Conservation (phyloP, 2,797 vertebrate genomes). For the Dallia pectoralis region DNA sequence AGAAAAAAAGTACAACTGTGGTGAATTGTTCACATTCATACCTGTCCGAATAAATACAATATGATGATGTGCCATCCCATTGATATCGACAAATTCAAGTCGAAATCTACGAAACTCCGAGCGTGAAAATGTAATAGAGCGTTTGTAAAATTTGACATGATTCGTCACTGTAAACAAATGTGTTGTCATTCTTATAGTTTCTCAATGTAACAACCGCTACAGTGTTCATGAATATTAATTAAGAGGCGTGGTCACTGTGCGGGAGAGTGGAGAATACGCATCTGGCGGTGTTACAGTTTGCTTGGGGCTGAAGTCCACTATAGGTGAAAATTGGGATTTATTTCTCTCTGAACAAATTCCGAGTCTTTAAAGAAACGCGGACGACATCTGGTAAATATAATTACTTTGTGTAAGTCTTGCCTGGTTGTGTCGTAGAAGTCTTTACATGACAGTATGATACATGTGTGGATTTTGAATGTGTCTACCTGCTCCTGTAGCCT, state of each 20-base stretch:
- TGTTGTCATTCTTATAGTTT: background rate
- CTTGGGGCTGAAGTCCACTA: conserved; percentile 1
- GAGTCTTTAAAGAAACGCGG: background rate
- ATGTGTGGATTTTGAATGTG: background rate
- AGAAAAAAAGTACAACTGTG: background rate
- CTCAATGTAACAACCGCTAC: background rate
- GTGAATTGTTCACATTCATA: background rate
- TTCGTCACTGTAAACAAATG: background rate
- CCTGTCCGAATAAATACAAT: background rate
- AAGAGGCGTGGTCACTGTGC: conserved; percentile 5
- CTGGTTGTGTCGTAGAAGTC: background rate
- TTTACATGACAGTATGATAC: background rate
- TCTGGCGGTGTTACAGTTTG: background rate
- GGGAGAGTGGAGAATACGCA: background rate
- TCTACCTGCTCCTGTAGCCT: background rate
- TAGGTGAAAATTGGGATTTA: background rate
- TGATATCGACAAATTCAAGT: background rate
- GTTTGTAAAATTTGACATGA: background rate
- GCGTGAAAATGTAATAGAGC: background rate
- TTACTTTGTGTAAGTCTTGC: background rate
- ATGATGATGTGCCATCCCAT: background rate
- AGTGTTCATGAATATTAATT: background rate
- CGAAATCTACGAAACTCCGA: background rate
- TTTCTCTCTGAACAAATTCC: background rate
- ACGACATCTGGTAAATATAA: background rate